Conservation (phyloP, 53 echinoderm and acorn worm species). For the Arbacia lixula region DNA sequence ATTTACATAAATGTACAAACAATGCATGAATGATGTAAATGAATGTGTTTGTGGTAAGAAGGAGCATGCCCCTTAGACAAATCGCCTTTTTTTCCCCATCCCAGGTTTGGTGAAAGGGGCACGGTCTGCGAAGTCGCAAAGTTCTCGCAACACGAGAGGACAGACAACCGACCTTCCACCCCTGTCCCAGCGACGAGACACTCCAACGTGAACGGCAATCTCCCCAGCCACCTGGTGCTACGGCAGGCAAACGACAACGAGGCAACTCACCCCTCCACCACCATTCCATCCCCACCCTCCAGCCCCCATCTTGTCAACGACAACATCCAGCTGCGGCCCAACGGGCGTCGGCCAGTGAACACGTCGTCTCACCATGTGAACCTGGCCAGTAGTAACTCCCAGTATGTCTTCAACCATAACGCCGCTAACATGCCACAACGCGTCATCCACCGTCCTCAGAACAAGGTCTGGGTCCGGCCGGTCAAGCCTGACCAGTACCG, state of each 20-base stretch:
- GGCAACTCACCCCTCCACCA: slow-evolving; percentile 4
- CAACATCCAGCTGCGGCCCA: slow-evolving; percentile 48
- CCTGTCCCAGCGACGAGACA: slow-evolving; percentile 12
- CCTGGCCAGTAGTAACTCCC: not conserved
- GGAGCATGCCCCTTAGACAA: too few relatives aligned
- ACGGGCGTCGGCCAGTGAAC: slow-evolving; percentile 4
- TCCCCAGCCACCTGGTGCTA: not conserved
- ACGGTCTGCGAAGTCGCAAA: slow-evolving; percentile 80
- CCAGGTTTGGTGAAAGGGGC: slow-evolving; percentile 93
- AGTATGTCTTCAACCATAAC: slow-evolving; percentile 21
- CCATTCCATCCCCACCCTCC: slow-evolving; percentile 20
- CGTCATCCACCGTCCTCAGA: slow-evolving; percentile 42
- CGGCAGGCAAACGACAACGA: not conserved
- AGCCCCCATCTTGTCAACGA: slow-evolving; percentile 35
- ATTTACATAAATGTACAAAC: too few relatives aligned
- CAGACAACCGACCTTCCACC: slow-evolving; percentile 26
- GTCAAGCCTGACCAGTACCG: slow-evolving; percentile 54
- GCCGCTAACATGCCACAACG: slow-evolving; percentile 47
- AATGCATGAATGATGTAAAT: too few relatives aligned
- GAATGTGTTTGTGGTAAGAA: too few relatives aligned
- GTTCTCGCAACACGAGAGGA: slow-evolving; percentile 46
- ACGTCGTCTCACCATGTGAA: slow-evolving; percentile 1
- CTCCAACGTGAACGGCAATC: slow-evolving; percentile 24
- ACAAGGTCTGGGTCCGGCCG: slow-evolving; percentile 41
- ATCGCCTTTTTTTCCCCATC: not conserved